phyloP scores from a whole-genome alignment of 1,140 invertebrate species.

The Temnothorax curvispinosus region DNA sequence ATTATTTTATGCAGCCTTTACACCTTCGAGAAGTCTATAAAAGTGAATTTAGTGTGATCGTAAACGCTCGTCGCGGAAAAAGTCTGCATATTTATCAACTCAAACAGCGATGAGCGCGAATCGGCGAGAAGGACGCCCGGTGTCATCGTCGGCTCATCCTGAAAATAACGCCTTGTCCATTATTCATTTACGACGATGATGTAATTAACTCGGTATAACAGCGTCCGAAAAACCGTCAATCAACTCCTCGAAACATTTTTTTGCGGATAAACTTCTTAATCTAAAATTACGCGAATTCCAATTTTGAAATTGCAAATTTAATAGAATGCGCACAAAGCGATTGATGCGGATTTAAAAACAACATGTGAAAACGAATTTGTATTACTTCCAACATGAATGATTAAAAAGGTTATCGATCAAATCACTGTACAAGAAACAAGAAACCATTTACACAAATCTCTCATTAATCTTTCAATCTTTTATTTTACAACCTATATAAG shows the following conservation, averaged over 20 bases:
- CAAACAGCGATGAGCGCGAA: background rate
- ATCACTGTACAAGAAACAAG: background rate
- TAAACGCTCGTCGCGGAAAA: conserved; percentile 18
- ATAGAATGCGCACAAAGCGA: background rate
- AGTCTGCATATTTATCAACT: conserved; percentile 17
- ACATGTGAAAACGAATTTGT: background rate
- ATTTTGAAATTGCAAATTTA: background rate
- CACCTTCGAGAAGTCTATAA: conserved; percentile 2
- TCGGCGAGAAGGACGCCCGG: conserved; percentile 23
- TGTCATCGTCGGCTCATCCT: background rate
- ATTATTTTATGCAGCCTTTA: conserved; percentile 8
- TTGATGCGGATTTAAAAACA: background rate
- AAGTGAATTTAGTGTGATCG: conserved; percentile 38
- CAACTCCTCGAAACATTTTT: background rate
- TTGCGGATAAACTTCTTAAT: background rate
- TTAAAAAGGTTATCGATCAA: background rate
- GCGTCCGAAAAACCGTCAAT: conserved; percentile 7
- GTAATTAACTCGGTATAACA: conserved; percentile 19
- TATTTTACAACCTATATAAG: background rate
- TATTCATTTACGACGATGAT: conserved; percentile 7
- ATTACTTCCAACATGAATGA: background rate
- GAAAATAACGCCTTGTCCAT: background rate
- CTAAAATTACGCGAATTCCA: background rate
- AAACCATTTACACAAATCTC: background rate
- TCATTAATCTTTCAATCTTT: background rate